Conservation (phyloP, 2,797 vertebrate species). For the Cichlasoma orientale region DNA sequence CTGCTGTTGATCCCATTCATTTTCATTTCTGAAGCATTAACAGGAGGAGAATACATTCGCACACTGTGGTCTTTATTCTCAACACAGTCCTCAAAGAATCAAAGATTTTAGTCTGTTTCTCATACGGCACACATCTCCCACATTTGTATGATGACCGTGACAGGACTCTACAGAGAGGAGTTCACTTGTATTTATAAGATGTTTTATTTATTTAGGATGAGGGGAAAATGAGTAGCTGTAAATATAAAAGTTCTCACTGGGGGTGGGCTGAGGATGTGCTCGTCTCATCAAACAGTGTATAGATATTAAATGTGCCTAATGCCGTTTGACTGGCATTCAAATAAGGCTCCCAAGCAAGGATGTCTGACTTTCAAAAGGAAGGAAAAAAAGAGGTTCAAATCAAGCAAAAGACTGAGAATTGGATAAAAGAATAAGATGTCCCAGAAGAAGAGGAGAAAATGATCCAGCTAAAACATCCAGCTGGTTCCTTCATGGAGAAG, state of each 20-base stretch:
- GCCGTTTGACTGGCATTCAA: too few species aligned
- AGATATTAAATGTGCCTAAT: too few species aligned
- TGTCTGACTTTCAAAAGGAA: neutral
- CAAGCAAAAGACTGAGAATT: neutral
- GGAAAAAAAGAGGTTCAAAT: neutral
- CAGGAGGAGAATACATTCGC: neutral
- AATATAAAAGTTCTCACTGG: too few species aligned
- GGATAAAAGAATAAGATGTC: too few species aligned
- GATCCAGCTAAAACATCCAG: neutral
- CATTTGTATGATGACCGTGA: neutral
- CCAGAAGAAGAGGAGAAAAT: neutral
- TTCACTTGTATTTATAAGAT: too few species aligned
- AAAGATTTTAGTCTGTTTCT: too few species aligned
- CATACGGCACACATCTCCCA: too few species aligned
- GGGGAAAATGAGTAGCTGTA: too few species aligned
- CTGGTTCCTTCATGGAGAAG: neutral
- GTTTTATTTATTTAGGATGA: too few species aligned
- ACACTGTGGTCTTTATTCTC: neutral
- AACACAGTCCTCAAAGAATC: neutral
- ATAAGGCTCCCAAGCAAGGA: neutral
- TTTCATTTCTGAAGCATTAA: neutral
- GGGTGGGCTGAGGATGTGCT: too few species aligned
- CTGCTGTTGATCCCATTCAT: neutral
- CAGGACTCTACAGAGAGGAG: too few species aligned
- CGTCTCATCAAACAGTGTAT: too few species aligned